Conservation (phyloP, 2,113 vertebrate species). For the Clarias batrachus region DNA sequence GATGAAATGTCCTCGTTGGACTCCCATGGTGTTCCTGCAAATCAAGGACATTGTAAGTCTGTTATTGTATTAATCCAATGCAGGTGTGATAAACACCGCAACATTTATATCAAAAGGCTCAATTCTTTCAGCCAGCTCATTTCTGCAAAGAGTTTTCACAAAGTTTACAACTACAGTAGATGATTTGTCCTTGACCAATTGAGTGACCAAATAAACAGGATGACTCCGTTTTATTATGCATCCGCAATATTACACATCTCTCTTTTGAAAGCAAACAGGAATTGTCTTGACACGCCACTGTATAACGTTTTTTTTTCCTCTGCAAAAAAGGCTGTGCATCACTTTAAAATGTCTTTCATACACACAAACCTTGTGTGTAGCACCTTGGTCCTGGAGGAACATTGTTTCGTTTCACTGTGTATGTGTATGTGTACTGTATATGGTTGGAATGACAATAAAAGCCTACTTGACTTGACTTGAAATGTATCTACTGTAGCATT, state of each 20-base stretch:
- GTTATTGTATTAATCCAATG: background rate
- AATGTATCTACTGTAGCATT: background rate
- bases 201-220: background rate
- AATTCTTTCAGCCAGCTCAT: too few species aligned
- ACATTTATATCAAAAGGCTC: background rate
- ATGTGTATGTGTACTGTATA: too few species aligned
- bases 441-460: too few species aligned
- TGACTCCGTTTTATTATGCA: background rate
- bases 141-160: background rate
- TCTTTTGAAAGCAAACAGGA: background rate
- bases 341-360: background rate
- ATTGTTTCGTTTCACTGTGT: too few species aligned
- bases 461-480: too few species aligned
- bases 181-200: background rate
- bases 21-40: conserved; percentile 69
- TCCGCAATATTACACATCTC: background rate
- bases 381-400: too few species aligned
- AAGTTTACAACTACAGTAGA: background rate
- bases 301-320: background rate
- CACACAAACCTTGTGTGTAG: too few species aligned
- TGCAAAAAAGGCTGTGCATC: background rate
- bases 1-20: conserved; percentile 69
- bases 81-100: background rate
- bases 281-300: background rate
- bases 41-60: conserved; percentile 1